Evolutionary conservation across 2,797 vertebrate genomes (phyloP), one percentile per base, ranked within the genome.

Genomic region (Lates japonicus): DNA sequence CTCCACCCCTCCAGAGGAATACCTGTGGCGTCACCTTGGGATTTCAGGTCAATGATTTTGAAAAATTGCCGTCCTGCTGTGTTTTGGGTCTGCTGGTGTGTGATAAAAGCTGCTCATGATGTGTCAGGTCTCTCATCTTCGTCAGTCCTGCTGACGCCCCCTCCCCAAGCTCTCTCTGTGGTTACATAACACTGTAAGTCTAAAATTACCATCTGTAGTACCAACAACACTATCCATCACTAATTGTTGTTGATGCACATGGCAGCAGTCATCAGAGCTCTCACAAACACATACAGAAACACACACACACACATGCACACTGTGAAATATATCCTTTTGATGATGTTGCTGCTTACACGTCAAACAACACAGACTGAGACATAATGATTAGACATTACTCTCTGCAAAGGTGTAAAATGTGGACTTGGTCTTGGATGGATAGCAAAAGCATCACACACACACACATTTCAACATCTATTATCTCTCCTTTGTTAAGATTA

Each of bases 401-500:
- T 29, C 25, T 49, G 17, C 46, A 55, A 9, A 22, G 12, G 39
- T 61, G 33, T 31, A 20, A 48, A 55, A 70, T 3, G 19, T 52
- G 7, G 33, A 54, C 8, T 57, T 19, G 31, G 12, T 39, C 9
- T 49, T 17, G 13, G 10, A 64, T 59, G 22, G 7, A 54, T 10
- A 16, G 4, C 2, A 57, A 61, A 60, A 52, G 13, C 25, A 46
- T 44, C 17, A 13, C 29, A 7, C 9, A 12, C 63, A 57, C 39
- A 63, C 29, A 71, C 70, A 80, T 48, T 82, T 74, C 54, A 85
- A 70, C 85, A 81, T 92, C 88, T 91, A 92, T 95, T 93, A 94
- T 91, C 88, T 90, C 76, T 76, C 85, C 76, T 87, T 86, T 93
- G 91, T 93, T 88, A n/a, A 93, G 91, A 94, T 93, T 92, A 93